Conservation (phyloP, 2,888 invertebrate species). For the Carpatolechia fugitivella region DNA sequence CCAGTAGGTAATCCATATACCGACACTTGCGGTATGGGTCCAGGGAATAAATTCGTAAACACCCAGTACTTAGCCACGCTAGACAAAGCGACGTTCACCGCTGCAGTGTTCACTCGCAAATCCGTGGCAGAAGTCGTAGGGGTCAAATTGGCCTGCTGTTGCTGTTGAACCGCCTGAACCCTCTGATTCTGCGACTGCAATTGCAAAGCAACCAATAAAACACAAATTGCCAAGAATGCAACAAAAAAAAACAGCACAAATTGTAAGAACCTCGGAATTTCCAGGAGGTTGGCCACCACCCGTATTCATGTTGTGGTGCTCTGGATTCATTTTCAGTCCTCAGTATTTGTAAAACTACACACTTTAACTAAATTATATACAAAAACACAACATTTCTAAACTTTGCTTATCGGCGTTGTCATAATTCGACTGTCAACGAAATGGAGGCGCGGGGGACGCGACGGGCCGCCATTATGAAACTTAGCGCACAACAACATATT, state of each 20-base stretch:
- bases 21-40: slow-evolving; percentile 86
- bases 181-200: slow-evolving; percentile 66
- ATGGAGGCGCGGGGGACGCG: slow-evolving; percentile 83
- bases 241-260: slow-evolving; percentile 37
- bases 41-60: slow-evolving; percentile 88
- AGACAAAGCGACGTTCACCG: slow-evolving; percentile 84
- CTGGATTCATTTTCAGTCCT: slow-evolving; percentile 71
- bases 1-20: slow-evolving; percentile 83
- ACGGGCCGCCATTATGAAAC: slow-evolving; percentile 83
- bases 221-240: slow-evolving; percentile 34
- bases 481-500: slow-evolving; percentile 76
- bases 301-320: slow-evolving; percentile 78
- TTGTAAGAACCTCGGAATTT: slow-evolving; percentile 72
- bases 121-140: slow-evolving; percentile 81
- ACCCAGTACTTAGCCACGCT: slow-evolving; percentile 92
- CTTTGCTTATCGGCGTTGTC: slow-evolving; percentile 74
- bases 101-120: slow-evolving; percentile 81
- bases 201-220: slow-evolving; percentile 39
- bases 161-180: slow-evolving; percentile 61
- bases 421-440: slow-evolving; percentile 82
- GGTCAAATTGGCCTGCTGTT: slow-evolving; percentile 56
- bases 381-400: slow-evolving; percentile 67
- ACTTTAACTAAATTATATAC: slow-evolving; percentile 55
- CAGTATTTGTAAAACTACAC: slow-evolving; percentile 35
- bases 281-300: slow-evolving; percentile 80